Base-by-base conservation (phyloP, 92 coral and sea anemone species). In the Parazoanthus darwini region DNA sequence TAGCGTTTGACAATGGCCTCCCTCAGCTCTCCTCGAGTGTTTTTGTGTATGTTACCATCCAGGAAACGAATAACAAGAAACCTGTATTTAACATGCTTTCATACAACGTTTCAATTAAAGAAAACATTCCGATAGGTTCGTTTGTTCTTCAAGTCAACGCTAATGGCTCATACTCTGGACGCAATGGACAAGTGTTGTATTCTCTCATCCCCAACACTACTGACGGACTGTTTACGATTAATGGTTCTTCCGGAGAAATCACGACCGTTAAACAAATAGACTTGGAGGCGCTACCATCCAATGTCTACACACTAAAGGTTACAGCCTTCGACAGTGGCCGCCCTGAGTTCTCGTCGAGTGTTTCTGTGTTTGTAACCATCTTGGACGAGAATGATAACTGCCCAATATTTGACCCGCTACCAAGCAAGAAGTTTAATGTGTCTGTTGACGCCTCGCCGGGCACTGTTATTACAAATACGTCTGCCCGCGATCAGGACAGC, bases 331-430 rank as follows among this genome's bases (percentile, higher is more conserved):
- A 94, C 73, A 87, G 93, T 39, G 95, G 95, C 33, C 44, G 18
- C 23, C 97, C 97, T 37, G 80, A 38, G 70, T 82, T 84, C 58
- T 86, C 91, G 23, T 76, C 89, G 29, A 85, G 79, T 22, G 85
- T 76, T 1, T 59, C 65, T 59, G 79, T 89, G 68, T 74, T 70
- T 37, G 70, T 94, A 13, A 74, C 26, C 14, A 74, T 94, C 23
- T 29, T 83, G 8, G 95, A 94, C 85, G 86, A 85, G 35, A 94
- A 94, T 43, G 95, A 94, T 79, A 67, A 92, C 77, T 94, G 97
- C 68, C 97, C 97, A 16, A 79, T 80, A 25, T 94, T 94, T 77
- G 79, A 85, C 22, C 89, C 91, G 1, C 70, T 50, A 16, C 74
- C 77, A 5, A 51, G 43, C 58, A 86, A 37, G 0, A 38, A 66